Evolutionary conservation across 2,113 vertebrate genomes (phyloP).

Genomic region (Suricata suricatta): DNA sequence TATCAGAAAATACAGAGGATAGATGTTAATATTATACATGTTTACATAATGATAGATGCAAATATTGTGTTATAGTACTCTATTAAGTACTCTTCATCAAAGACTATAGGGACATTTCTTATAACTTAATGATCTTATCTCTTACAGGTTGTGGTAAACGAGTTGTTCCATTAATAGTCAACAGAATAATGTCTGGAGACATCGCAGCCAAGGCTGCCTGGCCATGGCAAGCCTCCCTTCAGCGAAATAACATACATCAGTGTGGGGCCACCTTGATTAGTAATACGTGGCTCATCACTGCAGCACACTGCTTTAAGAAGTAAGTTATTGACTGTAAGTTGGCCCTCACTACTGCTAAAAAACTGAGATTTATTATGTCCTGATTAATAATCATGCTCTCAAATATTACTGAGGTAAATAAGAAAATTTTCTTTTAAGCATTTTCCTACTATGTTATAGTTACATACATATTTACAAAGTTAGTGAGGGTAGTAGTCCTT

Average conservation of each 20-base stretch:
- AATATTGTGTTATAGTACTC: neutral
- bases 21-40: neutral
- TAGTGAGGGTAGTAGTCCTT: neutral
- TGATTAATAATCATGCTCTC: neutral
- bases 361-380: neutral
- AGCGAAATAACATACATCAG: slow-evolving; percentile 86
- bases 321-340: slow-evolving; percentile 74
- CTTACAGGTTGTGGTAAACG: slow-evolving; percentile 87
- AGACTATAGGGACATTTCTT: neutral
- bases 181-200: slow-evolving; percentile 91
- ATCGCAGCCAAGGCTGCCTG: slow-evolving; percentile 88
- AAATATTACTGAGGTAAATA: slow-evolving; percentile 19
- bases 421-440: neutral
- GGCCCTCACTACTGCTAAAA: neutral
- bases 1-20: neutral
- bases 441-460: slow-evolving; percentile 14
- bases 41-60: neutral
- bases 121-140: slow-evolving; percentile 23
- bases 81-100: neutral
- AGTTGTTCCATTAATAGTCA: slow-evolving; percentile 73
- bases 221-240: slow-evolving; percentile 98
- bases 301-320: slow-evolving; percentile 93
- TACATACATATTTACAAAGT: neutral
- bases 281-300: slow-evolving; percentile 92
- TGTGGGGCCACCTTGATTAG: slow-evolving; percentile 95